Percentiles rank a stretch among this genome's conserved stretches.
Evolutionary conservation across 2,888 invertebrate genomes (phyloP).

Genomic region (Argyra leucocephala): DNA sequence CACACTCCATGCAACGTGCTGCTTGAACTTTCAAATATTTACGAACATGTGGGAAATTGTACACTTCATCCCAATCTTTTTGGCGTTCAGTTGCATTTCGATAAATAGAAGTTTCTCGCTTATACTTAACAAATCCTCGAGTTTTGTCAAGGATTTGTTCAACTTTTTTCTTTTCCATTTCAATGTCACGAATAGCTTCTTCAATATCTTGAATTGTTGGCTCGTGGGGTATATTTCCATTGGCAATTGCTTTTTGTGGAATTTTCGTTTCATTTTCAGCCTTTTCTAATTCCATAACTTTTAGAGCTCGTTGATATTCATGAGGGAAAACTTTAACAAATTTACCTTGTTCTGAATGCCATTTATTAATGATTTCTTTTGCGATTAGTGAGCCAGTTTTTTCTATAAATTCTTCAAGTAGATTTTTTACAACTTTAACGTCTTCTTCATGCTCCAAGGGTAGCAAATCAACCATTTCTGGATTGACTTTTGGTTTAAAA

Average conservation of each 20-base stretch:
- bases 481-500: conserved; percentile 80
- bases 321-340: conserved; percentile 96
- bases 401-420: conserved; percentile 74
- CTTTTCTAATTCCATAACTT: conserved; percentile 50
- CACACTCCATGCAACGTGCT: conserved; percentile 97
- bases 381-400: conserved; percentile 86
- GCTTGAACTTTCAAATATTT: conserved; percentile 85
- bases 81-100: conserved; percentile 73
- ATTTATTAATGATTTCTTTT: conserved; percentile 62
- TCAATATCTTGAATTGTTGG: conserved; percentile 71
- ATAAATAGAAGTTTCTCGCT: conserved; percentile 77
- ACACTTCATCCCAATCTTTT: conserved; percentile 96
- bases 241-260: conserved; percentile 30
- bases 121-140: conserved; percentile 92
- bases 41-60: conserved; percentile 74
- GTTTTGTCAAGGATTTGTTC: conserved; percentile 76
- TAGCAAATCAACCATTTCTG: conserved; percentile 88
- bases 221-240: conserved; percentile 40
- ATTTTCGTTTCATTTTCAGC: conserved; percentile 31
- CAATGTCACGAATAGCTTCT: conserved; percentile 70
- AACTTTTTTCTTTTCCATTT: conserved; percentile 66
- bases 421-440: conserved; percentile 59
- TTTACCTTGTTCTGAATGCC: conserved; percentile 65
- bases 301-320: conserved; percentile 87
- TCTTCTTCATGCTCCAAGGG: conserved; percentile 72